A percentile compares a stretch with the other conserved stretches of the same genome.
These are phyloP conservation scores for Chaenogobius annularis DNA, from an alignment of 2,113 vertebrate genomes.

Conservation along the genomic window DNA sequence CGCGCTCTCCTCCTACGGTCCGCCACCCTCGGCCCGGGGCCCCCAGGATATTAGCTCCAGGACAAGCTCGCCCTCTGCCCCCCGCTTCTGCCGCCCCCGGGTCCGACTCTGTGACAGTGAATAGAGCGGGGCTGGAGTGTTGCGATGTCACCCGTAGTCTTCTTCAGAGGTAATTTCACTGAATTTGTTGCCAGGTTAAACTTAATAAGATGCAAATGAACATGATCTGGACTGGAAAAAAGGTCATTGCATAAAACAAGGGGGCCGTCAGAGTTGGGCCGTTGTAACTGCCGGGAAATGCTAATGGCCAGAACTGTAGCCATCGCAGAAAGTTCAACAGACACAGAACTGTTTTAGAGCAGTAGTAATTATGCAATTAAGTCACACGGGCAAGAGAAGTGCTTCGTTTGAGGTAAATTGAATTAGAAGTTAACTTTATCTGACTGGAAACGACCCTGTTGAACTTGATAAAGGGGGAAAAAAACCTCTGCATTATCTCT, in stretches of 20 bases:
- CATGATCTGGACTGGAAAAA: background rate
- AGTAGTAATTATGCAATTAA: background rate
- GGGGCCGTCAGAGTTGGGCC: background rate
- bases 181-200: background rate
- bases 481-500: background rate
- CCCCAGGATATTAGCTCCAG: constrained; percentile 25
- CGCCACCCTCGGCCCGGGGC: constrained; percentile 25
- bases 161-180: background rate
- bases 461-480: background rate
- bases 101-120: constrained; percentile 34
- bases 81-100: constrained; percentile 5
- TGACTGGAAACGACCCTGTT: background rate
- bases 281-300: background rate
- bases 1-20: constrained; percentile 26
- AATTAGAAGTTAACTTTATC: background rate
- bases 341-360: background rate
- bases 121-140: background rate
- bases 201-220: background rate
- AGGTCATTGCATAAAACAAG: background rate
- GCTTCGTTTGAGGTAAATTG: background rate
- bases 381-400: background rate
- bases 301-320: background rate
- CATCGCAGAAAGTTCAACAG: background rate
- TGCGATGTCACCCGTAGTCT: background rate
- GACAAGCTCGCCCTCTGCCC: constrained; percentile 10